Conservation (phyloP, 2,797 vertebrate species). For the Bothrops alternatus region DNA sequence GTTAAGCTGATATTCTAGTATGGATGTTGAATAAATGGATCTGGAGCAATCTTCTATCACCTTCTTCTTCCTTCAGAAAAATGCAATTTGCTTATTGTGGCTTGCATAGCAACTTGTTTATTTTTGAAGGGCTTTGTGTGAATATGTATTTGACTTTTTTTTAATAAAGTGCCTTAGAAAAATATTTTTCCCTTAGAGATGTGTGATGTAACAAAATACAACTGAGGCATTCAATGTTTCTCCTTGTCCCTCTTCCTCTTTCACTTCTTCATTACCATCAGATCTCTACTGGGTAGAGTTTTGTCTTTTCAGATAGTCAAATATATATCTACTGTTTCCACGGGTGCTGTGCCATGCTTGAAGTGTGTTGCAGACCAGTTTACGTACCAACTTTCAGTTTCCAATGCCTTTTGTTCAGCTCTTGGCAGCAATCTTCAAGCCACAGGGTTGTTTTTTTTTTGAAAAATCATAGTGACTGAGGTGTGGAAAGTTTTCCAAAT, state of each 20-base stretch:
- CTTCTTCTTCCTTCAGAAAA: slow-evolving; percentile 4
- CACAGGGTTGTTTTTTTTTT: not conserved
- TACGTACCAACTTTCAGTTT: slow-evolving; percentile 33
- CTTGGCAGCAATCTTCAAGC: slow-evolving; percentile 5
- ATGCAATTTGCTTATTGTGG: slow-evolving; percentile 16
- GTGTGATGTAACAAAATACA: slow-evolving; percentile 60
- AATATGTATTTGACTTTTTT: slow-evolving; percentile 67
- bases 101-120: slow-evolving; percentile 42
- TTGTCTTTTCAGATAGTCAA: slow-evolving; percentile 56
- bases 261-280: slow-evolving; percentile 36
- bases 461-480: not conserved
- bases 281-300: slow-evolving; percentile 36
- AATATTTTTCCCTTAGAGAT: slow-evolving; percentile 67
- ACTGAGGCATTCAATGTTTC: slow-evolving; percentile 63
- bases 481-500: not conserved
- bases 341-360: slow-evolving; percentile 18
- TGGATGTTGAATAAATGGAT: slow-evolving; percentile 8
- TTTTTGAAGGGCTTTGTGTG: slow-evolving; percentile 58
- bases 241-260: slow-evolving; percentile 10
- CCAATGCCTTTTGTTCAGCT: slow-evolving; percentile 26
- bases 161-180: slow-evolving; percentile 93
- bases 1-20: not conserved
- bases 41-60: slow-evolving; percentile 32
- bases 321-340: slow-evolving; percentile 37
- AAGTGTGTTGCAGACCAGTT: slow-evolving; percentile 32